These are phyloP conservation scores for Epizoanthus illoricatus DNA, from an alignment of 92 coral and sea anemone genomes.

Conservation along the genomic window DNA sequence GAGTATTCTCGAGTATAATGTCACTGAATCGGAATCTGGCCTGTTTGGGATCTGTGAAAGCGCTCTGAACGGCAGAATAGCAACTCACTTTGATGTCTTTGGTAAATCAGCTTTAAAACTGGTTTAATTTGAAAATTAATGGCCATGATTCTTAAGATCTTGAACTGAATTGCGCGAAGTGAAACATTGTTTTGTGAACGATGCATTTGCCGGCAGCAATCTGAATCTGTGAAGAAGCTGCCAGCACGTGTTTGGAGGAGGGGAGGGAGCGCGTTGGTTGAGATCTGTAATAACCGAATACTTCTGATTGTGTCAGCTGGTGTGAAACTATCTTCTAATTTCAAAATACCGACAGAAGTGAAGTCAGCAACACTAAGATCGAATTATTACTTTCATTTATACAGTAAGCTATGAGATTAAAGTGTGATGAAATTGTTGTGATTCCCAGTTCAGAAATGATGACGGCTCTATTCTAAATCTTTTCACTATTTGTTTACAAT, in stretches of 20 bases:
- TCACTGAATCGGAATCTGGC: slow-evolving; percentile 41
- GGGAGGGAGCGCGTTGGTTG: not conserved
- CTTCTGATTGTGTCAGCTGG: not conserved
- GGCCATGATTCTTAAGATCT: not conserved
- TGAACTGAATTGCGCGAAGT: slow-evolving; percentile 6
- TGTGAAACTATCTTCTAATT: not conserved
- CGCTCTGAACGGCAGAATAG: not conserved
- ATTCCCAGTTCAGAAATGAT: slow-evolving; percentile 3
- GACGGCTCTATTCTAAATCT: not conserved
- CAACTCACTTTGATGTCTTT: not conserved
- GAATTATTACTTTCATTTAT: too few species aligned
- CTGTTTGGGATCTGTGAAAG: slow-evolving; percentile 34
- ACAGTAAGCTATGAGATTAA: too few species aligned
- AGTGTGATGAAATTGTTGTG: slow-evolving; percentile 7
- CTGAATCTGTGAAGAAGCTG: not conserved
- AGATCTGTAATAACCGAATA: not conserved
- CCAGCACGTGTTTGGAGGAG: slow-evolving; percentile 43
- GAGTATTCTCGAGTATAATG: slow-evolving; percentile 1
- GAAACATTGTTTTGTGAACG: not conserved
- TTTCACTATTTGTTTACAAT: not conserved
- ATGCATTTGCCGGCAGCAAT: slow-evolving; percentile 16
- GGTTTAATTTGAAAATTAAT: not conserved
- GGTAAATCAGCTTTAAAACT: not conserved
- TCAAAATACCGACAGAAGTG: not conserved
- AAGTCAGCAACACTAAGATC: too few species aligned